Base-by-base conservation (phyloP, 2,888 invertebrate genomes). In the Yponomeuta plumbellus region DNA sequence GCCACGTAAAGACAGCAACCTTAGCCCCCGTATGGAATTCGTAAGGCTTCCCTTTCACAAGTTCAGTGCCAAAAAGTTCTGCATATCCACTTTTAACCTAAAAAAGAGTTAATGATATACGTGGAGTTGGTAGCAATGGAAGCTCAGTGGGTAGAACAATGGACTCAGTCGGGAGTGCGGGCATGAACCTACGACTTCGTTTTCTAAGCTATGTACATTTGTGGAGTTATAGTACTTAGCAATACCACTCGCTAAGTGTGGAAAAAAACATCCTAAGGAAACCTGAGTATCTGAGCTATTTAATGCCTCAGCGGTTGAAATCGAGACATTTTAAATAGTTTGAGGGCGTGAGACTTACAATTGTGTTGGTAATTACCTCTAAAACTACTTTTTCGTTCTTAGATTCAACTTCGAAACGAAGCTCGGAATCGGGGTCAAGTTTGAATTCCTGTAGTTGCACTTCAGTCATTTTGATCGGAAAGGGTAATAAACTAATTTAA, bases 21-120 rank as follows among this genome's bases (percentile, higher is more conserved):
- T 99, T 99, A 1, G 98, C 96, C 0, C 98, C 98, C 3, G 96
- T 93, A 11, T 93, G 93, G 82, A 99, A 99, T 74, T 95, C 95
- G 83, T 99, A 98, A 1, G 95, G 94, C 84, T 97, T 98, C 66
- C 97, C 97, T 86, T 96, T 96, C 0, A 98, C 97, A 68, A 99
- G 81, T 85, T 99, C 99, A 0, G 98, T 97, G 0, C 99, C 99
- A 88, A 99, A 99, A 61, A 99, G 93, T 90, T 99, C 99, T 0
- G 98, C 99, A 75, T 95, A 94, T 0, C 99, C 99, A 75, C 93
- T 94, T 79, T 96, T 94, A 69, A 99, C 90, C 95, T 98, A 82
- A 57, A 78, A 81, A 73, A 75, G 61, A 65, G 64, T 22, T 22
- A 59, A 59, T 59, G 11, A 10, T 59, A 22, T 59, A 22, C 23